Base-by-base conservation (phyloP, 1,140 invertebrate genomes). In the Atta colombica region DNA sequence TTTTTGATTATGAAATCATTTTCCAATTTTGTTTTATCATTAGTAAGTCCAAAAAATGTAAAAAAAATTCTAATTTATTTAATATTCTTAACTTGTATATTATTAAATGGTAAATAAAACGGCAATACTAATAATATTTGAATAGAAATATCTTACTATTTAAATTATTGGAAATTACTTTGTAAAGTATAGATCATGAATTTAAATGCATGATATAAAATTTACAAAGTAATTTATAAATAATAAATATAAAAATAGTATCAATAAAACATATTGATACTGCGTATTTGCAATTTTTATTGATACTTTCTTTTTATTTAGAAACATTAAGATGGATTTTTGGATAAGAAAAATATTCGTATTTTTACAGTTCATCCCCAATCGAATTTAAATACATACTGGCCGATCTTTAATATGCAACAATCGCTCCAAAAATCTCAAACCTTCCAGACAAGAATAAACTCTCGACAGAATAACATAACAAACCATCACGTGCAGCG, bases 361-460 rank as follows among this genome's bases (percentile, higher is more conserved):
- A 21, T 35, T 86, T 89, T 96, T 96, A 87, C 94, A 97, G 97
- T 96, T 93, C 96, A 97, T 49, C 97, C 94, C 55, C 93, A 97
- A 89, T 95, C 94, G 35, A 94, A 95, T 6, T 92, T 95, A 49
- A 94, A 96, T 45, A 95, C 94, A 28, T 45, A 10, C 1, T 10
- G 39, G 39, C 39, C 39, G 39, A 96, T 96, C 49, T 95, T 93
- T 81, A 95, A 92, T 77, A 96, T 96, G 8, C 96, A 96, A 87
- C 95, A 96, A 21, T 96, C 96, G 80, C 96, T 96, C 1, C 96
- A 97, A 81, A 96, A 95, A 89, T 97, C 97, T 10, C 95, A 97
- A 77, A 97, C 97, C 0, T 97, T 97, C 92, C 96, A 97, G 90
- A 95, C 96, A 39, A 51, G 39, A 14, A 91, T 92, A 5, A 65